Conservation (phyloP, 2,113 vertebrate genomes). For the Hemichromis elongatus region DNA sequence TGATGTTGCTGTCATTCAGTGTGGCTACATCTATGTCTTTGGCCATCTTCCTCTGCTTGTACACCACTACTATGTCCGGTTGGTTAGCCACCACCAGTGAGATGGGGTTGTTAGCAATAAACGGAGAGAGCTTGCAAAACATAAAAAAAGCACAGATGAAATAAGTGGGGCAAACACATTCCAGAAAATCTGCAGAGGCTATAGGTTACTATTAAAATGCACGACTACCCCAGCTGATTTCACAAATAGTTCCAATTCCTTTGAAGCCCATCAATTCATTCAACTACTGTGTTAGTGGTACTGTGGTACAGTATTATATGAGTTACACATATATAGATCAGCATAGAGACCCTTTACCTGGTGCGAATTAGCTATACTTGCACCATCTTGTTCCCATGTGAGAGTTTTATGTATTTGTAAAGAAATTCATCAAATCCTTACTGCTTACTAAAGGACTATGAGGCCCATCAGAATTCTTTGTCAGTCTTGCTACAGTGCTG, state of each 20-base stretch:
- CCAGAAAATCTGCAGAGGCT: no score
- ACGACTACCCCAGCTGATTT: background rate
- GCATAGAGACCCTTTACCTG: background rate
- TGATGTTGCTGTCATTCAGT: no score
- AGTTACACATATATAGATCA: background rate
- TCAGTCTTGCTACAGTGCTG: background rate
- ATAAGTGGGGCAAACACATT: background rate
- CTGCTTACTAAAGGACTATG: rapidly evolving
- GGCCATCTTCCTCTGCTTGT: no score
- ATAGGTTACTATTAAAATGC: background rate
- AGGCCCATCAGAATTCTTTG: background rate
- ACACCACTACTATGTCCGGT: no score
- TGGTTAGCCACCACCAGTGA: no score
- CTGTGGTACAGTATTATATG: background rate
- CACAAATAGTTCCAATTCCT: background rate
- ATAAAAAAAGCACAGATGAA: background rate
- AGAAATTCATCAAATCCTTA: background rate
- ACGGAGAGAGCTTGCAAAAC: background rate
- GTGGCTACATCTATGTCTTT: no score
- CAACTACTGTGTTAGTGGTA: rapidly evolving
- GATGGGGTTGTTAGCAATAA: background rate
- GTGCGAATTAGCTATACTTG: rapidly evolving
- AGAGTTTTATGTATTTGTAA: background rate
- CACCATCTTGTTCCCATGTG: rapidly evolving
- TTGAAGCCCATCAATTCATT: background rate